phyloP scores from a whole-genome alignment of 2,113 vertebrate species.

The Lynx canadensis region DNA sequence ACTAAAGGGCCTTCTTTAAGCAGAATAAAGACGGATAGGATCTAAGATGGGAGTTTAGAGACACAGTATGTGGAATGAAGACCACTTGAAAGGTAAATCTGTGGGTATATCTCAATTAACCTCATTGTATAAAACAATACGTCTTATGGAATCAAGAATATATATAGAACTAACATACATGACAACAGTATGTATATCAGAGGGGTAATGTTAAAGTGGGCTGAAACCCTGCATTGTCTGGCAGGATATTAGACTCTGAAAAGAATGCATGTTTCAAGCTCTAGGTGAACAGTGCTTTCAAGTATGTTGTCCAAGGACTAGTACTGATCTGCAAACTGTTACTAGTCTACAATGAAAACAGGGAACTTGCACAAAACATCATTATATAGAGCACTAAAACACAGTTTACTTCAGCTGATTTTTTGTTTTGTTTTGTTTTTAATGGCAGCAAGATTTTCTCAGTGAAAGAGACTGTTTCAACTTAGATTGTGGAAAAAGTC shows the following conservation, averaged over 20 bases:
- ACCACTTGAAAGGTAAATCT: not conserved
- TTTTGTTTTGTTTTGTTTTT: not conserved
- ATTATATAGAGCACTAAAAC: not conserved
- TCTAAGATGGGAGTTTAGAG: not conserved
- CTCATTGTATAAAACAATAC: not conserved
- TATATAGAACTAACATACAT: not conserved
- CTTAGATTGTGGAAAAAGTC: not conserved
- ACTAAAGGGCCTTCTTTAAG: not conserved
- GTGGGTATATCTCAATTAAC: not conserved
- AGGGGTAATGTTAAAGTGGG: not conserved
- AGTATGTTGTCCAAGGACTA: not conserved
- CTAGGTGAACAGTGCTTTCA: not conserved
- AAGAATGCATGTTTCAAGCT: not conserved
- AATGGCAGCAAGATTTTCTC: not conserved
- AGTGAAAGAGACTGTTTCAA: not conserved
- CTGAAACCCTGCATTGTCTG: not conserved
- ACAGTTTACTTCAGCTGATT: not conserved
- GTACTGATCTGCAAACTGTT: not conserved
- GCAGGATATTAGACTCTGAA: not conserved
- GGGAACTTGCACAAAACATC: not conserved
- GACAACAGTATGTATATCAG: not conserved
- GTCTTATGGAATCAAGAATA: not conserved
- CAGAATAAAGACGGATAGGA: not conserved
- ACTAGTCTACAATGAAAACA: not conserved
- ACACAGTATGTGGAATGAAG: not conserved